Conservation (phyloP, 2,888 invertebrate species). For the Macroteleia sp. region DNA sequence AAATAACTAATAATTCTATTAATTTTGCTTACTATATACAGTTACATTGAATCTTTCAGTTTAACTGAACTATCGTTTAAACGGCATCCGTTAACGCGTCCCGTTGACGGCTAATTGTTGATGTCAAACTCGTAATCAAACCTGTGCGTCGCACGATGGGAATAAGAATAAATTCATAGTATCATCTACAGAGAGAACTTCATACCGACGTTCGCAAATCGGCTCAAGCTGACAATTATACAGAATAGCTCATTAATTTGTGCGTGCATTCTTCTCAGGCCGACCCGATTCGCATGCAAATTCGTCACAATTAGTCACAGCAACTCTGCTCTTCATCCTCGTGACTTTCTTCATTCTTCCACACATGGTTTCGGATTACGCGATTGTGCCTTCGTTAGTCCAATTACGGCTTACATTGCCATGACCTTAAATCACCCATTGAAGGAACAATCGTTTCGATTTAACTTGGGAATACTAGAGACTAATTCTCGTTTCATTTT, state of each 20-base stretch:
- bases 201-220: no score
- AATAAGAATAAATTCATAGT: no score
- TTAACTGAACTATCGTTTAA: no score
- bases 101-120: no score
- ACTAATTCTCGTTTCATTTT: neutral
- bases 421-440: constrained; percentile 12
- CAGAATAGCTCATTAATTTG: constrained; percentile 39
- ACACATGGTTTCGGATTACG: constrained; percentile 16
- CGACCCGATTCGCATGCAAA: constrained; percentile 56
- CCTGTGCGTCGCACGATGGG: no score
- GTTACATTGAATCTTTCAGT: no score
- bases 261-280: constrained; percentile 32
- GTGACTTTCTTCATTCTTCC: constrained; percentile 40
- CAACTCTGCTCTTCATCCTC: neutral
- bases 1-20: no score
- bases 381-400: constrained; percentile 33
- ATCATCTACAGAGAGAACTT: no score
- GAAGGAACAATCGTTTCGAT: neutral
- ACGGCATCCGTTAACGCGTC: no score
- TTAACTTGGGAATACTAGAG: no score
- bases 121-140: no score
- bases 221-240: constrained; percentile 52
- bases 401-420: constrained; percentile 11
- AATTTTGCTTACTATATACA: no score
- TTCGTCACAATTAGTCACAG: constrained; percentile 39